These are phyloP conservation scores for Aplochiton taeniatus DNA, from an alignment of 2,797 vertebrate genomes.

Conservation along the genomic window DNA sequence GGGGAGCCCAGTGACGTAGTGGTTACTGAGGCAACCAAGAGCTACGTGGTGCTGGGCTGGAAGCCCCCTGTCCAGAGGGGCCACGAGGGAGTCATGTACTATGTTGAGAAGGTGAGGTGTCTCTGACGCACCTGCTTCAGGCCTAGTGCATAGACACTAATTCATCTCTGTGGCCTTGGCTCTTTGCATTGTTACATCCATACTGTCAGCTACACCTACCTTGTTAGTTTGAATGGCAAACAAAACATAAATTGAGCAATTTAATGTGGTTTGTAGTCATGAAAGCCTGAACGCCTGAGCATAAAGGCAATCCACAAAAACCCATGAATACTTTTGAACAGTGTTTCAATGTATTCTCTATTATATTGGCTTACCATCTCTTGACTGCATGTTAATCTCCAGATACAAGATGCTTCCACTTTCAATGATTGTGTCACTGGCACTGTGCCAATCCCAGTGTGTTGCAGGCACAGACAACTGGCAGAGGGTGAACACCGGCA, in stretches of 20 bases:
- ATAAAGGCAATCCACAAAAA: no score
- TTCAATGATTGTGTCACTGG: background rate
- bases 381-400: no score
- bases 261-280: no score
- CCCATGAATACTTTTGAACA: no score
- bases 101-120: slow-evolving; percentile 91
- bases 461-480: slow-evolving; percentile 86
- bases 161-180: background rate
- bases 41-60: slow-evolving; percentile 97
- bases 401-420: no score
- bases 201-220: no score
- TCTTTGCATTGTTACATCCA: background rate
- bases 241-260: no score
- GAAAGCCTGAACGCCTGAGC: no score
- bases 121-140: background rate
- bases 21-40: slow-evolving; percentile 95
- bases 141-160: no score
- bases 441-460: slow-evolving; percentile 69
- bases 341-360: no score
- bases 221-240: no score
- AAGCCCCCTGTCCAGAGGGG: slow-evolving; percentile 92
- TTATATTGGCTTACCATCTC: no score
- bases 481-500: slow-evolving; percentile 95
- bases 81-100: slow-evolving; percentile 97
- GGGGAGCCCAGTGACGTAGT: slow-evolving; percentile 87